These are phyloP conservation scores for Lepidocolaptes lacrymiger DNA, from an alignment of 2,797 vertebrate species.

Conservation along the genomic window DNA sequence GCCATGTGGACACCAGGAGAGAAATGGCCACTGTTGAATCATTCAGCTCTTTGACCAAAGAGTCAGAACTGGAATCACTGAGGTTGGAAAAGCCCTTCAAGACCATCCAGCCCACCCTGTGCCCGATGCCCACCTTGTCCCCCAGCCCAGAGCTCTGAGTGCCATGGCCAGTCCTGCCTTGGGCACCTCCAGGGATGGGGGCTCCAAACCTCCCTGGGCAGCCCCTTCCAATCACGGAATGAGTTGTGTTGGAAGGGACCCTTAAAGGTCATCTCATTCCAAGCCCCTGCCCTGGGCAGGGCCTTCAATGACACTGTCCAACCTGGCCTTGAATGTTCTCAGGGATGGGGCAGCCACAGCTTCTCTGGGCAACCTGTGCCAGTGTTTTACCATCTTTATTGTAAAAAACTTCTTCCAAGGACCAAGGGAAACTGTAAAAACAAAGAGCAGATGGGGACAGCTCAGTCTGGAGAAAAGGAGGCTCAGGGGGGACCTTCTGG, in stretches of 20 bases:
- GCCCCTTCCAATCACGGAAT: neutral
- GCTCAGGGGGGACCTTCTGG: neutral
- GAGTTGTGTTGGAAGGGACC: no score
- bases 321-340: no score
- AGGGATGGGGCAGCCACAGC: no score
- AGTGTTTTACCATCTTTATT: no score
- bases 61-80: neutral
- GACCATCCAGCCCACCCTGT: neutral
- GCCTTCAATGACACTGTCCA: no score
- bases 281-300: no score
- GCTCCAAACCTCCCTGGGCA: neutral
- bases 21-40: rapidly evolving
- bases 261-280: no score
- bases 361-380: no score
- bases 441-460: no score
- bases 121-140: neutral
- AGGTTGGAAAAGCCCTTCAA: neutral
- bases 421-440: no score
- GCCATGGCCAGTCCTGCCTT: neutral
- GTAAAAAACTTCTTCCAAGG: no score
- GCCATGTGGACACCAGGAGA: rapidly evolving
- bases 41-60: no score
- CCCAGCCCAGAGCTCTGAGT: neutral
- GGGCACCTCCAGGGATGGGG: neutral
- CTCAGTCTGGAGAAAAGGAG: neutral